Percentiles rank a stretch among this genome's conserved stretches.
Evolutionary conservation across 1,140 invertebrate species (phyloP).

Genomic region (Drosophila nigromelanica): DNA sequence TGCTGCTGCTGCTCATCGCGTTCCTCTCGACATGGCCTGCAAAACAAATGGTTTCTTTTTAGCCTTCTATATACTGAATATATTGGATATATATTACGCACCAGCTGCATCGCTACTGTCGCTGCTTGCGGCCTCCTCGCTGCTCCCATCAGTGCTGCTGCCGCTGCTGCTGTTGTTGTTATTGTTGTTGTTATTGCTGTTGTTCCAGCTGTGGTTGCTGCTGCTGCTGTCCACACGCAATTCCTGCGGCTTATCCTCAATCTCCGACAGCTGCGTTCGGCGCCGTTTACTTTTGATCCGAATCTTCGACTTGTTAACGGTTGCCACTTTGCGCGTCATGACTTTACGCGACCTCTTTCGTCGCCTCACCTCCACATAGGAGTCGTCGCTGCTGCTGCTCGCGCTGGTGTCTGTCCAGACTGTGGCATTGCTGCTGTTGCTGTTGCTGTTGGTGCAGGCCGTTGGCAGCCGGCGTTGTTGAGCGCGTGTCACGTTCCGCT

Average conservation of each 20-base stretch:
- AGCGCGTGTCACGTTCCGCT: slow-evolving; percentile 25
- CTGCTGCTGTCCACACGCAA: slow-evolving; percentile 12
- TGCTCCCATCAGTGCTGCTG: slow-evolving; percentile 22
- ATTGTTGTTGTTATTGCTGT: slow-evolving; percentile 35
- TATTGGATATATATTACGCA: too few species aligned
- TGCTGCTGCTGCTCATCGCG: slow-evolving; percentile 17
- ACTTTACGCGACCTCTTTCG: slow-evolving; percentile 26
- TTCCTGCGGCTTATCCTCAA: not conserved
- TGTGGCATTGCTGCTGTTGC: slow-evolving; percentile 13
- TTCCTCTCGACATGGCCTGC: slow-evolving; percentile 8
- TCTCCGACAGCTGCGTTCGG: slow-evolving; percentile 3
- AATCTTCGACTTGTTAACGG: not conserved
- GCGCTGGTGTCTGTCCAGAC: slow-evolving; percentile 25
- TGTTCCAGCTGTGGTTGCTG: slow-evolving; percentile 27
- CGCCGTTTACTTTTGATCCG: slow-evolving; percentile 44
- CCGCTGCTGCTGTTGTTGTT: slow-evolving; percentile 41
- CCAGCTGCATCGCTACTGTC: slow-evolving; percentile 3
- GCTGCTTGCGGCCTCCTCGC: too few species aligned
- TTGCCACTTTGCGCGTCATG: slow-evolving; percentile 18
- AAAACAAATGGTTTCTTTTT: not conserved
- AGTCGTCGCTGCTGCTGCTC: slow-evolving; percentile 35
- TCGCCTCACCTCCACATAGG: not conserved
- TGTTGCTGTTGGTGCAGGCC: slow-evolving; percentile 9
- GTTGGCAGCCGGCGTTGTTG: slow-evolving; percentile 4
- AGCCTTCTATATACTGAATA: not conserved